phyloP scores from a whole-genome alignment of 35 echinoderm and acorn worm species.

The Diadema setosum region DNA sequence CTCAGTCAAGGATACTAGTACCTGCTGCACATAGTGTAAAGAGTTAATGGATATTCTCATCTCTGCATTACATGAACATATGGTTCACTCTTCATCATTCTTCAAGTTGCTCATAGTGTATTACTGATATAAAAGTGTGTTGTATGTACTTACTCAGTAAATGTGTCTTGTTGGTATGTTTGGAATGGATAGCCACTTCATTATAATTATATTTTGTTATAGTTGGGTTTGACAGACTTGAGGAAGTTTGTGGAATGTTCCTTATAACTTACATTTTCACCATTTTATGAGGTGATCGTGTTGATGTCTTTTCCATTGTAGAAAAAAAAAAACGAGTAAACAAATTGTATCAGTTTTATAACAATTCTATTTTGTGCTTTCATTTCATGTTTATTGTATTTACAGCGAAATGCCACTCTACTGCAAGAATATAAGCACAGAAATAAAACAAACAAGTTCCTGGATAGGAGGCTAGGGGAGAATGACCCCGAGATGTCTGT shows the following conservation, averaged over 20 bases:
- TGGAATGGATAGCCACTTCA: too few relatives aligned
- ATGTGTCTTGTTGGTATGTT: too few relatives aligned
- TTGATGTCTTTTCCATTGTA: not conserved
- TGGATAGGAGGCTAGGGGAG: slow-evolving; percentile 93
- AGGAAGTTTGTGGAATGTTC: not conserved
- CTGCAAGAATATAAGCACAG: slow-evolving; percentile 91
- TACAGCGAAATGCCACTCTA: slow-evolving; percentile 88
- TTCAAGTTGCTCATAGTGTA: too few relatives aligned
- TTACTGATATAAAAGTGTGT: too few relatives aligned
- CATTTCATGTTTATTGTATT: not conserved
- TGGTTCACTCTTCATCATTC: too few relatives aligned
- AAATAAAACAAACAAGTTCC: slow-evolving; percentile 82
- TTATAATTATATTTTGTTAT: too few relatives aligned
- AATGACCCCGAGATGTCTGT: slow-evolving; percentile 80
- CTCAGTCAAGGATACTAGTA: too few relatives aligned
- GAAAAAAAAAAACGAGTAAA: not conserved
- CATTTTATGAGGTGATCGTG: not conserved
- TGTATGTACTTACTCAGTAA: too few relatives aligned
- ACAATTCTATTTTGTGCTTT: not conserved
- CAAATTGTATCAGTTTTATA: not conserved
- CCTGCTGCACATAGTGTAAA: too few relatives aligned
- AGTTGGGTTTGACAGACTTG: not conserved
- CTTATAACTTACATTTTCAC: not conserved
- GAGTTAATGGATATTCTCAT: too few relatives aligned
- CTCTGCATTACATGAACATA: too few relatives aligned